Base-by-base conservation (phyloP, 1,140 invertebrate genomes). In the Lasioglossum baleicum region DNA sequence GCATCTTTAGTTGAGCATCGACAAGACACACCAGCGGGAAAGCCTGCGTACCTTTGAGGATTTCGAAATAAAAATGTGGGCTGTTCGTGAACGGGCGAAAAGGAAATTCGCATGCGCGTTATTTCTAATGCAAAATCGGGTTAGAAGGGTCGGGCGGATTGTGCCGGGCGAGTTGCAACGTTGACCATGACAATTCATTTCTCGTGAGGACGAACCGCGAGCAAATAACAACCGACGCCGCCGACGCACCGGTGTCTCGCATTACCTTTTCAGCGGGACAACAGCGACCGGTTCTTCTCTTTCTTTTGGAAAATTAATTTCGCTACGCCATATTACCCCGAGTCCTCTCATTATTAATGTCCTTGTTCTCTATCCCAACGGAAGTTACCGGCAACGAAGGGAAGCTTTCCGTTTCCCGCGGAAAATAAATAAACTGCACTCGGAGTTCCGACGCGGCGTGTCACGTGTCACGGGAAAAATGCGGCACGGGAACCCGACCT, bases 381-480 rank as follows among this genome's bases (percentile, higher is more conserved):
- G 61, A 64, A 64, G 15, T 20, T 7, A 5, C 15, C 31, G n/a
- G 35, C 31, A 40, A 42, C 44, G 65, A 26, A n/a, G 17, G 65
- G 35, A 67, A 67, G 65, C 65, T 48, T 22, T 77, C 76, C 42
- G 42, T 2, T 22, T 6, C 31, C 20, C 15, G 56, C 51, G 67
- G 22, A 72, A 73, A 74, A 83, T 70, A 74, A 71, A 83, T 78
- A 69, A 79, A 74, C 53, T 10, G 31, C 13, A 53, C 51, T 10
- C 7, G 75, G 66, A 31, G 63, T 75, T 51, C n/a, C 22, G 42
- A 58, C 75, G 82, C 71, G 75, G 31, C 26, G 58, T 42, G 76
- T 82, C 58, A 68, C 72, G 76, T 80, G 81, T 61, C 64, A 56
- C 13, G 26, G 76, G 61, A 70, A 76, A 80, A 80, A 56, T 73